phyloP scores from a whole-genome alignment of 2,888 invertebrate species.

The Phorcus lineatus region DNA sequence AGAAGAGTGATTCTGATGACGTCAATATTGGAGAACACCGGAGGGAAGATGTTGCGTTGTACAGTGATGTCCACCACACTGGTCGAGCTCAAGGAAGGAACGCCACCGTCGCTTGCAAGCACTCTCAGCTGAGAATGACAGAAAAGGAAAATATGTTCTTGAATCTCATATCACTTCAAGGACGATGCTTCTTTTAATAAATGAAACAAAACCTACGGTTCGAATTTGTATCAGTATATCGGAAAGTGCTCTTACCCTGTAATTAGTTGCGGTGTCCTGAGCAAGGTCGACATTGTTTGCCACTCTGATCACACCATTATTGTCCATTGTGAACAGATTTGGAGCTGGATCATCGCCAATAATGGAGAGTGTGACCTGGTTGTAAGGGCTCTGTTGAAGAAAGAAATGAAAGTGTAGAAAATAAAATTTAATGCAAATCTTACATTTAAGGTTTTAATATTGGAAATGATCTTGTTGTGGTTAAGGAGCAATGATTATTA shows the following conservation, averaged over 20 bases:
- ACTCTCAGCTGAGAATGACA: conserved; percentile 54
- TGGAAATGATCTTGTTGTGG: too few relatives aligned
- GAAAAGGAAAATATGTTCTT: too few relatives aligned
- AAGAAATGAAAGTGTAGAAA: too few relatives aligned
- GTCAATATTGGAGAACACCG: conserved; percentile 45
- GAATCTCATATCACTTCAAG: background rate
- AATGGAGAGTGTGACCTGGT: conserved; percentile 45
- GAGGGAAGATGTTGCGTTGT: conserved; percentile 50
- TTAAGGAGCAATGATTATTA: background rate
- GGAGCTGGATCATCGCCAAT: conserved; percentile 58
- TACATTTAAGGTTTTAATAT: too few relatives aligned
- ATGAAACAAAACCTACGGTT: background rate
- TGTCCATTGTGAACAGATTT: conserved; percentile 52
- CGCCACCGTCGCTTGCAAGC: conserved; percentile 56
- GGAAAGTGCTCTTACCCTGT: conserved; percentile 45
- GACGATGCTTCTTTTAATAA: background rate
- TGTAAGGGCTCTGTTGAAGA: conserved; percentile 50
- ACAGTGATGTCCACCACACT: conserved; percentile 58
- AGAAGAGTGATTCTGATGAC: conserved; percentile 46
- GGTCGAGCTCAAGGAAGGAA: conserved; percentile 45
- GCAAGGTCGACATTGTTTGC: conserved; percentile 45
- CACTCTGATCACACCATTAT: conserved; percentile 46
- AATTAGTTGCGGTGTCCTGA: conserved; percentile 44
- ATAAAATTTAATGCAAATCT: too few relatives aligned
- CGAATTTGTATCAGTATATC: too few relatives aligned